These are phyloP conservation scores for Asobara japonica DNA, from an alignment of 1,140 invertebrate species.

Conservation along the genomic window DNA sequence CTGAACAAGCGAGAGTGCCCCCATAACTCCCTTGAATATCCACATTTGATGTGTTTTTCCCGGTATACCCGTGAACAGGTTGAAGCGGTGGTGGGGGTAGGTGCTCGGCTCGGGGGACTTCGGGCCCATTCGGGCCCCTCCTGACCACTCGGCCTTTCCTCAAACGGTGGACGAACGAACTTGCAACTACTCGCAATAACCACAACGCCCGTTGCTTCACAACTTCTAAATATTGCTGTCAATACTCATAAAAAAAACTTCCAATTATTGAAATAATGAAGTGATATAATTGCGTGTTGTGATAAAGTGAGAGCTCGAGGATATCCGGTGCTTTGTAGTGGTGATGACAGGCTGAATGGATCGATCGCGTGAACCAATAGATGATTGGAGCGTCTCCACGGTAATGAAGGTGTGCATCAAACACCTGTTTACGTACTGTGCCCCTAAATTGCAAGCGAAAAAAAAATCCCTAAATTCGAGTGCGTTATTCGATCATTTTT, in stretches of 20 bases:
- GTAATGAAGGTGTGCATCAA: slow-evolving; percentile 6
- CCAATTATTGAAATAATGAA: background rate
- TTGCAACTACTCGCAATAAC: background rate
- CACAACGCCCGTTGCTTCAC: background rate
- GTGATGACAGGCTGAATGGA: background rate
- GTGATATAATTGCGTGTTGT: background rate
- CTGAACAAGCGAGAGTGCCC: too few species aligned
- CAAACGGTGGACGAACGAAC: background rate
- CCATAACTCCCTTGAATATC: too few species aligned
- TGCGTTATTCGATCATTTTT: background rate
- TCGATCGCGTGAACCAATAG: background rate
- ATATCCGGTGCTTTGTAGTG: background rate
- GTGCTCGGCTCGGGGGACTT: slow-evolving; percentile 4
- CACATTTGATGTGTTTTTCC: background rate
- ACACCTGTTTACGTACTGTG: background rate
- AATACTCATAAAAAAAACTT: too few species aligned
- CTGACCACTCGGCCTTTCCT: background rate
- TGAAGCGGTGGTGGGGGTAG: background rate
- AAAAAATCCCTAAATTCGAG: too few species aligned
- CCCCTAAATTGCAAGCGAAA: too few species aligned
- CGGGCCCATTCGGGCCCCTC: slow-evolving; percentile 21
- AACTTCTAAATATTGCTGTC: too few species aligned
- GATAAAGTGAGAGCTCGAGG: background rate
- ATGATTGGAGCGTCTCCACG: slow-evolving; percentile 10
- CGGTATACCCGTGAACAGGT: background rate